Evolutionary conservation across 2,113 vertebrate genomes (phyloP).

Genomic region (Pelecanus crispus): DNA sequence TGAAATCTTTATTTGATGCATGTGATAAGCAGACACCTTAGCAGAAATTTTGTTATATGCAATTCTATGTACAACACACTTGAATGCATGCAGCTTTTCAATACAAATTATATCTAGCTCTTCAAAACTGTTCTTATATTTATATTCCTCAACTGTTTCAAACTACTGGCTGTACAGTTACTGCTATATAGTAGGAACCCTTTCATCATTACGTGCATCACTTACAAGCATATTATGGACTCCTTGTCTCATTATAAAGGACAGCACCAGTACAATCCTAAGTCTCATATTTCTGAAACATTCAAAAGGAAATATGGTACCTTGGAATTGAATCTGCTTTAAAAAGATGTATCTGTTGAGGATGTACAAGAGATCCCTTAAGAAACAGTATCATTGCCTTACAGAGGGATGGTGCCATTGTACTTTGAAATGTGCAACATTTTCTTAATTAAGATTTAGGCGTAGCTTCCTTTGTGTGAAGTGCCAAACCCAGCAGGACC

Average conservation of each 20-base stretch:
- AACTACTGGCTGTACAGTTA: not conserved
- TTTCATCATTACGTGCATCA: not conserved
- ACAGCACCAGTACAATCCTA: not conserved
- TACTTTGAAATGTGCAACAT: not conserved
- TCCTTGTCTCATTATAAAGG: not conserved
- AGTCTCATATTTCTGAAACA: not conserved
- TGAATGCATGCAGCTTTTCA: not conserved
- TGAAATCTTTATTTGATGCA: not conserved
- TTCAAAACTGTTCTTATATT: not conserved
- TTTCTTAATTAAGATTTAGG: not conserved
- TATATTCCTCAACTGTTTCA: not conserved
- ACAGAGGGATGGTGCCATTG: not conserved
- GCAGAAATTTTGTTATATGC: not conserved
- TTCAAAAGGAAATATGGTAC: not conserved
- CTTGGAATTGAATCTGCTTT: not conserved
- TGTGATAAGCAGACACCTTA: not conserved
- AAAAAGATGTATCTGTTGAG: not conserved
- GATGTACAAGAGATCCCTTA: not conserved
- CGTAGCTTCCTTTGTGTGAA: fast-evolving
- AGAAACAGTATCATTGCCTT: not conserved
- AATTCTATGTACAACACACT: not conserved
- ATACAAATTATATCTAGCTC: not conserved
- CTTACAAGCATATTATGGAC: not conserved
- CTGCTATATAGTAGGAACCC: not conserved
- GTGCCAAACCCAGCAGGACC: not conserved